These are phyloP conservation scores for Gymnoscopelus braueri DNA, from an alignment of 2,797 vertebrate species.

Conservation along the genomic window DNA sequence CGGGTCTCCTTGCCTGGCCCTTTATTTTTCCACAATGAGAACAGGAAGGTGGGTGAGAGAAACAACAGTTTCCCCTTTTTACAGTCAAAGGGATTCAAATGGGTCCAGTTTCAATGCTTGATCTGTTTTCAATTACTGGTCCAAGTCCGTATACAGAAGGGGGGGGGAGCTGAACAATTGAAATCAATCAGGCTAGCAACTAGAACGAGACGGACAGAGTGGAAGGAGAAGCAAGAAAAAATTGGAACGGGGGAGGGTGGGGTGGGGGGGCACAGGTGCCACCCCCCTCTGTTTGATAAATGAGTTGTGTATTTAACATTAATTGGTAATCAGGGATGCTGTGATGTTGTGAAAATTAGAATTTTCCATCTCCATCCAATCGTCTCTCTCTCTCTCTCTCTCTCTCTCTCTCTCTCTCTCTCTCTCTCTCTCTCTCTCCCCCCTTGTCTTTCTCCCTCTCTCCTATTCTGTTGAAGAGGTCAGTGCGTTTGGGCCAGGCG, in stretches of 20 bases:
- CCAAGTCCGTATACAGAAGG: slow-evolving; percentile 40
- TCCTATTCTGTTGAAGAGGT: slow-evolving; percentile 25
- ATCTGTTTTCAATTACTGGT: slow-evolving; percentile 79
- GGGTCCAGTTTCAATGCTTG: slow-evolving; percentile 72
- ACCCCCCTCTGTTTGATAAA: slow-evolving; percentile 53
- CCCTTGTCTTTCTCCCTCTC: slow-evolving; percentile 47
- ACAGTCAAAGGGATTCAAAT: slow-evolving; percentile 66
- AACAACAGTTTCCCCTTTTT: slow-evolving; percentile 56
- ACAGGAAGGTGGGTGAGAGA: slow-evolving; percentile 29
- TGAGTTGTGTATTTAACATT: slow-evolving; percentile 64
- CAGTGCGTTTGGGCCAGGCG: slow-evolving; percentile 33
- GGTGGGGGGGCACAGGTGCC: not conserved
- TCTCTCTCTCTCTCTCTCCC: slow-evolving; percentile 43
- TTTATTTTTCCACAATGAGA: slow-evolving; percentile 54
- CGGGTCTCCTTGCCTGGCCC: slow-evolving; percentile 41
- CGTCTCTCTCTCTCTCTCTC: slow-evolving; percentile 1
- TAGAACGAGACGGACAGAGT: slow-evolving; percentile 28
- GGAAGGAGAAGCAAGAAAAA: no score
- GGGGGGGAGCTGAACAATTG: slow-evolving; percentile 71
- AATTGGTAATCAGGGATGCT: slow-evolving; percentile 52
- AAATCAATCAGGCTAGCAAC: slow-evolving; percentile 62
- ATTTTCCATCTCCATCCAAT: slow-evolving; percentile 5
- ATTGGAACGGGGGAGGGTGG: not conserved
- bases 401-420: slow-evolving; percentile 23
- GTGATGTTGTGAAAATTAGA: slow-evolving; percentile 47